phyloP scores from a whole-genome alignment of 2,888 invertebrate species.

The Notodonta ziczac region DNA sequence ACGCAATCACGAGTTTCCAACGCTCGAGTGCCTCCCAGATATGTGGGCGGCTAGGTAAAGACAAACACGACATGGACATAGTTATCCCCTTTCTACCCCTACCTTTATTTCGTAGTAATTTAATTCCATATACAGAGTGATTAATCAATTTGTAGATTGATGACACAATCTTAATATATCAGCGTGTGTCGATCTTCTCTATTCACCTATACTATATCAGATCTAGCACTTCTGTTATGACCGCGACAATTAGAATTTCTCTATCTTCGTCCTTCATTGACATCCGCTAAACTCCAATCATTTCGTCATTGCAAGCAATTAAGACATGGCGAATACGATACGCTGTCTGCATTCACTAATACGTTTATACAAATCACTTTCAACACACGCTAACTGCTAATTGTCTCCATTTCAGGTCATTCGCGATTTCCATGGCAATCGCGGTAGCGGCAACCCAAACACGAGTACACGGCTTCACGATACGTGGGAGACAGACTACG shows the following conservation, averaged over 20 bases:
- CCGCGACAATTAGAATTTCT: too few relatives aligned
- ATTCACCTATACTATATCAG: too few relatives aligned
- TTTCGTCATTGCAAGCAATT: not conserved
- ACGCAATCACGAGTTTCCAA: slow-evolving; percentile 13
- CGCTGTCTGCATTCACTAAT: not conserved
- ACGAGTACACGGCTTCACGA: slow-evolving; percentile 54
- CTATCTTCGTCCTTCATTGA: not conserved
- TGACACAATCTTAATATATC: too few relatives aligned
- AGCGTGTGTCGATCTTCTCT: too few relatives aligned
- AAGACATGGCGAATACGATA: not conserved
- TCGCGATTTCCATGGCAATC: slow-evolving; percentile 59
- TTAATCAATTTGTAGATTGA: too few relatives aligned
- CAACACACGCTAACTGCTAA: slow-evolving; percentile 8
- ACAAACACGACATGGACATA: not conserved
- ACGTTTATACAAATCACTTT: not conserved
- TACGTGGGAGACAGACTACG: slow-evolving; percentile 36
- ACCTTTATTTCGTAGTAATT: not conserved
- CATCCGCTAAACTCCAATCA: not conserved
- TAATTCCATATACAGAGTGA: too few relatives aligned
- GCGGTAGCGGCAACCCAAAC: slow-evolving; percentile 52
- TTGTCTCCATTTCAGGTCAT: slow-evolving; percentile 62
- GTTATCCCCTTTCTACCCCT: slow-evolving; percentile 3
- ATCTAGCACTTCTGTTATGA: too few relatives aligned
- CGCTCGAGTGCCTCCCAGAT: slow-evolving; percentile 14
- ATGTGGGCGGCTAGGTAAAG: slow-evolving; percentile 25